phyloP scores from a whole-genome alignment of 2,113 vertebrate genomes.

The Sceloporus tristichus region DNA sequence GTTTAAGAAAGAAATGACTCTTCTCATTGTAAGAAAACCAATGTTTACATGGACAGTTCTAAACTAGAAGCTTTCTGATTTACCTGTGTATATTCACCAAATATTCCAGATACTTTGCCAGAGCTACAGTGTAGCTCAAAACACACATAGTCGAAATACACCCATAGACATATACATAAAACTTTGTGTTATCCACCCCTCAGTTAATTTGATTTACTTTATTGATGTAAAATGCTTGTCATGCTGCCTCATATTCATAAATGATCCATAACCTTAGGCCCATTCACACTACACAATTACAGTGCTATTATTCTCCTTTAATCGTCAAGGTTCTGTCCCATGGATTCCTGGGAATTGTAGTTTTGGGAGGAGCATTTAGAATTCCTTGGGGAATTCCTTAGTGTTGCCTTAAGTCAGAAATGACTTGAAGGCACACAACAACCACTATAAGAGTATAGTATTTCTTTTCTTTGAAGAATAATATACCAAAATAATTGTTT shows the following conservation, averaged over 20 bases:
- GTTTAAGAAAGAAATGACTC: background rate
- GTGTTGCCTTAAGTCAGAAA: too few species aligned
- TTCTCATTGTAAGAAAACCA: background rate
- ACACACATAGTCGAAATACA: background rate
- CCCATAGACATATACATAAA: background rate
- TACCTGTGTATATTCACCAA: background rate
- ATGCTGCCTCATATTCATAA: background rate
- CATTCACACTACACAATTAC: background rate
- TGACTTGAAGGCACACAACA: too few species aligned
- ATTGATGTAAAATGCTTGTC: background rate
- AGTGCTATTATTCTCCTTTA: background rate
- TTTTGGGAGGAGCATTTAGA: background rate
- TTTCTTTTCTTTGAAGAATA: too few species aligned
- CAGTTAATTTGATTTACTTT: background rate
- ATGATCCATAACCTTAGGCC: too few species aligned
- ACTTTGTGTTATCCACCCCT: background rate
- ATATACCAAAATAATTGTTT: too few species aligned
- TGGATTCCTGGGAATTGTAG: too few species aligned
- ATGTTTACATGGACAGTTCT: background rate
- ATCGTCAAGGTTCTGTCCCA: background rate
- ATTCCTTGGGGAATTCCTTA: too few species aligned
- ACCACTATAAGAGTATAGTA: too few species aligned
- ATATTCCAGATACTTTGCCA: background rate
- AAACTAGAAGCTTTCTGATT: background rate
- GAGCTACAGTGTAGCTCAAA: background rate